Evolutionary conservation across 2,113 vertebrate genomes (phyloP).

Genomic region (Alosa alosa): DNA sequence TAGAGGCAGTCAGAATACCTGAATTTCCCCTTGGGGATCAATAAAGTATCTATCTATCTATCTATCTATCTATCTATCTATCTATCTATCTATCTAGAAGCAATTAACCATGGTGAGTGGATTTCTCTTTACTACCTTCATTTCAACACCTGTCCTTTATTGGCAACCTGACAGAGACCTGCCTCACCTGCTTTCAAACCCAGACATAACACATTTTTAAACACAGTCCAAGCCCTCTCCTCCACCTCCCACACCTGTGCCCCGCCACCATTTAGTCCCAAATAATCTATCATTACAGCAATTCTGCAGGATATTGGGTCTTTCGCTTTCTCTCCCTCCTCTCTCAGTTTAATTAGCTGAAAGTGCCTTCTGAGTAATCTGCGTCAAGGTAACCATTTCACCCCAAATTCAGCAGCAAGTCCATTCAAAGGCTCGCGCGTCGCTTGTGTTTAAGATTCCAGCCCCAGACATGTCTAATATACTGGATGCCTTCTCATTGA

Average conservation of each 20-base stretch:
- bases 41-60: no score
- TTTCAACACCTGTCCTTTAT: constrained; percentile 72
- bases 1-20: not conserved
- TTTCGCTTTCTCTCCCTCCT: constrained; percentile 30
- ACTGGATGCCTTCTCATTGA: constrained; percentile 65
- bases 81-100: no score
- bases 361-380: constrained; percentile 62
- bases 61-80: no score
- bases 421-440: constrained; percentile 30
- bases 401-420: constrained; percentile 49
- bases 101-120: not conserved
- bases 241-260: constrained; percentile 69
- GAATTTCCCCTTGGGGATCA: no score
- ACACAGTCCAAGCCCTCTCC: constrained; percentile 54
- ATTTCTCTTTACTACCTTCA: constrained; percentile 66
- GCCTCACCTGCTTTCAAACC: not conserved
- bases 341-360: constrained; percentile 64
- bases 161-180: constrained; percentile 58
- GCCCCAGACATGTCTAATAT: constrained; percentile 59
- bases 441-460: constrained; percentile 56
- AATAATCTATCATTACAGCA: constrained; percentile 70
- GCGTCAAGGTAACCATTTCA: constrained; percentile 50
- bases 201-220: not conserved
- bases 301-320: constrained; percentile 62
- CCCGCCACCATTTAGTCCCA: constrained; percentile 52